Percentiles rank a stretch among this genome's conserved stretches.
These are phyloP conservation scores for Catamblyrhynchus diadema DNA, from an alignment of 2,797 vertebrate genomes.

Conservation along the genomic window DNA sequence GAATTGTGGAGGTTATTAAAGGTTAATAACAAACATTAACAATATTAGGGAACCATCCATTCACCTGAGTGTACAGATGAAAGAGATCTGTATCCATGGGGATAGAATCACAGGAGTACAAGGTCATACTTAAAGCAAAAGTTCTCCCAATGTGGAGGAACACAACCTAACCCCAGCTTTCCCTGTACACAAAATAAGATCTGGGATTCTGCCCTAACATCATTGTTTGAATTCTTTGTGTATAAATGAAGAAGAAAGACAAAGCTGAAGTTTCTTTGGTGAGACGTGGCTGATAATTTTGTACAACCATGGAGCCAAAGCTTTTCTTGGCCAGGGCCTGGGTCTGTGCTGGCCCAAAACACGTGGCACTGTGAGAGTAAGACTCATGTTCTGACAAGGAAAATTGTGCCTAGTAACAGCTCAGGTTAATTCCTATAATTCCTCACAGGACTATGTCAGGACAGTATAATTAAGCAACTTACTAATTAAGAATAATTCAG, in stretches of 20 bases:
- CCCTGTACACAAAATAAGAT: conserved; percentile 9
- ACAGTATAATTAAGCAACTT: background rate
- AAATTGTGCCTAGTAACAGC: background rate
- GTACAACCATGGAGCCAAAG: background rate
- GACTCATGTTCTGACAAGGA: background rate
- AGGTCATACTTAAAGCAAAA: background rate
- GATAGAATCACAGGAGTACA: background rate
- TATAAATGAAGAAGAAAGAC: conserved; percentile 29
- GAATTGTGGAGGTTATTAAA: conserved; percentile 35
- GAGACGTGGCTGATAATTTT: background rate
- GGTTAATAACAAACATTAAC: background rate
- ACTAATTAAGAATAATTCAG: background rate
- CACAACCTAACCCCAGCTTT: background rate
- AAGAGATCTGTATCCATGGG: background rate
- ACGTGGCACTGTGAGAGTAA: background rate
- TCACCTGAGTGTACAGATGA: background rate
- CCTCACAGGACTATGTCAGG: background rate
- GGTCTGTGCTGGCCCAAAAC: background rate
- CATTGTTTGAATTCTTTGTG: conserved; percentile 37
- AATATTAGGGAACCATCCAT: background rate
- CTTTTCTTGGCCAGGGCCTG: background rate
- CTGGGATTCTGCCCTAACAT: conserved; percentile 16
- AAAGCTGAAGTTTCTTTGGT: conserved; percentile 3
- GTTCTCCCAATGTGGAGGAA: background rate
- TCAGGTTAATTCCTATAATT: background rate